These are phyloP conservation scores for Portunus trituberculatus DNA, from an alignment of 1,140 invertebrate genomes.

Conservation along the genomic window DNA sequence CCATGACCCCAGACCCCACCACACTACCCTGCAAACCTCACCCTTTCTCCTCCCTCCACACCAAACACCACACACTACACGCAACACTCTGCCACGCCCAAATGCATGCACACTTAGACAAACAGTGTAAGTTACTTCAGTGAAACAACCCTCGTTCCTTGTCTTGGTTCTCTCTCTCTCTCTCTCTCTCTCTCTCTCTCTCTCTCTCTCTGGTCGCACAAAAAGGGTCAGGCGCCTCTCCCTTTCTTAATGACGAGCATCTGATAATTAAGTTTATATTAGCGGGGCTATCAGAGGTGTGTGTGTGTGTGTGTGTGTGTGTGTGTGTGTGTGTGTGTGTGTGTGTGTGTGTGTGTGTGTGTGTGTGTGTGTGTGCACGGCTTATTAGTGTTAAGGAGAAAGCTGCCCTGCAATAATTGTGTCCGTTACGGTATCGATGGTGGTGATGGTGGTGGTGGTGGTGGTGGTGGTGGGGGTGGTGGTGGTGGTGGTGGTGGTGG, in stretches of 20 bases:
- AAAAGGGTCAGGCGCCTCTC: background rate
- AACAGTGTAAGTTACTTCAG: too few species aligned
- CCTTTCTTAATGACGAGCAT: background rate
- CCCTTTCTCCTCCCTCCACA: too few species aligned
- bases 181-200: background rate
- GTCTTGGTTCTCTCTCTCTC: too few species aligned
- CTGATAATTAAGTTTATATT: conserved; percentile 24
- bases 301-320: background rate
- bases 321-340: background rate
- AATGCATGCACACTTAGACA: too few species aligned
- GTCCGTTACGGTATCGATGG: background rate
- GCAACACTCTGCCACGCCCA: too few species aligned
- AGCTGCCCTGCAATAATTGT: background rate
- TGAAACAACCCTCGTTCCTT: background rate
- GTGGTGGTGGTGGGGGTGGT: background rate
- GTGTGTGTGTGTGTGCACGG: background rate
- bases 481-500: background rate
- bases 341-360: conserved; percentile 7
- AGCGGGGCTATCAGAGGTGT: background rate
- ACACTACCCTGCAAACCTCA: too few species aligned
- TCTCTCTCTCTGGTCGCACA: background rate
- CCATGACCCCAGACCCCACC: too few species aligned
- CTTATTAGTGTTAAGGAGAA: background rate
- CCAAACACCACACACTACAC: too few species aligned
- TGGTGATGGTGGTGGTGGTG: background rate